These are phyloP conservation scores for Plotosus lineatus DNA, from an alignment of 2,113 vertebrate species.

Conservation along the genomic window DNA sequence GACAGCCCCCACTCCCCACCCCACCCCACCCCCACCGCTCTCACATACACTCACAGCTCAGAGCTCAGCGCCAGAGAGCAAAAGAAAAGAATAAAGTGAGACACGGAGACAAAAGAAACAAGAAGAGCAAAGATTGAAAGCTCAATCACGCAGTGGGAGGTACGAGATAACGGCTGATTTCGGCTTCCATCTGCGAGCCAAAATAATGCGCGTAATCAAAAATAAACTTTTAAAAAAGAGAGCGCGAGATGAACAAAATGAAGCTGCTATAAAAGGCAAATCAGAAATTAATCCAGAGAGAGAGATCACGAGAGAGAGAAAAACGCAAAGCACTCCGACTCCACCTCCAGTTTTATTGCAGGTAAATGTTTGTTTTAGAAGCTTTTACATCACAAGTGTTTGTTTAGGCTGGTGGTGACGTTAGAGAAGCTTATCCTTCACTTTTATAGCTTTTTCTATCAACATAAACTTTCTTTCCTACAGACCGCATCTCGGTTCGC, in stretches of 20 bases:
- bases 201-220: conserved; percentile 54
- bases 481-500: background rate
- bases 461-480: conserved; percentile 16
- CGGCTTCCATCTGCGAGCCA: conserved; percentile 59
- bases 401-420: conserved; percentile 74
- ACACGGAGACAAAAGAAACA: conserved; percentile 21
- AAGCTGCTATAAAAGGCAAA: conserved; percentile 3
- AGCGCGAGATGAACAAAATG: conserved; percentile 22
- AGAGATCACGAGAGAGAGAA: background rate
- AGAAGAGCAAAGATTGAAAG: conserved; percentile 60
- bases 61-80: conserved; percentile 44
- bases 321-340: background rate
- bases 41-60: background rate
- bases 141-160: conserved; percentile 61
- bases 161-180: conserved; percentile 61
- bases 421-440: conserved; percentile 29
- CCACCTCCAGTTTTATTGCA: conserved; percentile 52
- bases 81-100: conserved; percentile 52
- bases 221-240: conserved; percentile 24
- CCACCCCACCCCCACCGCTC: background rate
- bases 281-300: conserved; percentile 19
- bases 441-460: conserved; percentile 54
- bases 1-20: background rate
- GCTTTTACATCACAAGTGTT: conserved; percentile 75
- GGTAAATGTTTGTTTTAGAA: conserved; percentile 68